A percentile compares a stretch with the other conserved stretches of the same genome.
phyloP scores from a whole-genome alignment of 2,888 invertebrate species.

The Trichacis sp. region DNA sequence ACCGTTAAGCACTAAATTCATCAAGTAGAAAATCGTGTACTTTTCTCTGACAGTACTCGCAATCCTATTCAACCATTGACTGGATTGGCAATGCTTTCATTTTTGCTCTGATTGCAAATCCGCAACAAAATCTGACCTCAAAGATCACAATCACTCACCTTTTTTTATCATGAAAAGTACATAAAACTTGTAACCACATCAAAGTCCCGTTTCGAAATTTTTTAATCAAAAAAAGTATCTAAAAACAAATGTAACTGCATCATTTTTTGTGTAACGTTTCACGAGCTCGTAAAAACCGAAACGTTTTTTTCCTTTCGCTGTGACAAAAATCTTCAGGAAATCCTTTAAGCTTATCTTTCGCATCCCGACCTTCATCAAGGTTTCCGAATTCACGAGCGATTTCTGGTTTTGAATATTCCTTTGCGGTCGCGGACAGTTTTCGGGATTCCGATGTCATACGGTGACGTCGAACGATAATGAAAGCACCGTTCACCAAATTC shows the following conservation, averaged over 20 bases:
- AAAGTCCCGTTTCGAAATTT: too few species aligned
- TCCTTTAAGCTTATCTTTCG: background rate
- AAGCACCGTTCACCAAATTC: slow-evolving; percentile 30
- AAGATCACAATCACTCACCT: too few species aligned
- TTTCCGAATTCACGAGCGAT: slow-evolving; percentile 1
- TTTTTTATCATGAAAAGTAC: too few species aligned
- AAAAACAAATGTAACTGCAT: too few species aligned
- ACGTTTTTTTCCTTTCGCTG: too few species aligned
- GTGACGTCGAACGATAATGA: slow-evolving; percentile 38
- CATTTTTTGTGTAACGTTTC: too few species aligned
- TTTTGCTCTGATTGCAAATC: slow-evolving; percentile 6
- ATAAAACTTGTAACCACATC: too few species aligned
- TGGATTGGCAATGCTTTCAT: slow-evolving; percentile 10
- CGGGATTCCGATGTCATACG: slow-evolving; percentile 16
- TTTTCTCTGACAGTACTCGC: slow-evolving; percentile 27
- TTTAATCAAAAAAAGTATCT: too few species aligned
- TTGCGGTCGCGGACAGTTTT: slow-evolving; percentile 29
- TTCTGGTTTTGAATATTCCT: slow-evolving; percentile 32
- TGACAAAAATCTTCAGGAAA: too few species aligned
- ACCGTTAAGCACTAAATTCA: slow-evolving; percentile 50
- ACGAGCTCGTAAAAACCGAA: too few species aligned
- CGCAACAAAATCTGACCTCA: too few species aligned
- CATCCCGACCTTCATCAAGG: slow-evolving; percentile 53
- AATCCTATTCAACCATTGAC: slow-evolving; percentile 2
- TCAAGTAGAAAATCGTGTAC: slow-evolving; percentile 25